Evolutionary conservation across 2,113 vertebrate genomes (phyloP), one percentile per base, ranked within the genome.

Genomic region (Motacilla tschutschensis): DNA sequence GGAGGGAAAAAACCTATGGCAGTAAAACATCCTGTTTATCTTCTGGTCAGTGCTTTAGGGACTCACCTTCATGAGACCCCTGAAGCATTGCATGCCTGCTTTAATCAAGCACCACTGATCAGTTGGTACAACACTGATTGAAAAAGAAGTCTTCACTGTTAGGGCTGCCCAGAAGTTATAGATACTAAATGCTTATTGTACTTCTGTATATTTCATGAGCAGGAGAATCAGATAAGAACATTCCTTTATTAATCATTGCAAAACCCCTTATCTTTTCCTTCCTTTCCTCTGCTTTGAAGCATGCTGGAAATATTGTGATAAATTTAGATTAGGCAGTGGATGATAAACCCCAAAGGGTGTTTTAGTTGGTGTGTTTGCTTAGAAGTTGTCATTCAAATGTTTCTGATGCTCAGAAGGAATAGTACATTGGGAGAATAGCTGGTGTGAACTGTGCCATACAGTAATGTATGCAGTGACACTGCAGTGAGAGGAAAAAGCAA

Each of bases 211-310:
- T 93, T 87, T 78, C 31, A 29, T 44, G 38, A 80, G 31, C 26
- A 46, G 35, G 13, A 44, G 47, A 28, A 83, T 82, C 38, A 58
- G 71, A 72, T 79, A 89, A 88, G 55, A 69, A 10, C 54, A 20
- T 55, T 87, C 59, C 28, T 80, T 66, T 74, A 72, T 79, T 87
- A 87, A 87, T 79, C 67, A 21, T 31, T 80, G 47, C 38, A 63
- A 67, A 64, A 40, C 22, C 15, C 19, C 53, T 71, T 74, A 69
- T 88, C 81, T 92, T 84, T 85, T 54, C 26, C 17, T 80, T 78
- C 55, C 26, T 73, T 77, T 77, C 73, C 62, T 87, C 43, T 80
- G 3, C 60, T 95, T 91, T 88, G 78, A 90, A 84, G 53, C 77
- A 65, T 69, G 33, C 63, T 90, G 78, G 85, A 50, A 84, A 40